phyloP scores from a whole-genome alignment of 2,888 invertebrate genomes.

The Nipponacmea schrenckii region DNA sequence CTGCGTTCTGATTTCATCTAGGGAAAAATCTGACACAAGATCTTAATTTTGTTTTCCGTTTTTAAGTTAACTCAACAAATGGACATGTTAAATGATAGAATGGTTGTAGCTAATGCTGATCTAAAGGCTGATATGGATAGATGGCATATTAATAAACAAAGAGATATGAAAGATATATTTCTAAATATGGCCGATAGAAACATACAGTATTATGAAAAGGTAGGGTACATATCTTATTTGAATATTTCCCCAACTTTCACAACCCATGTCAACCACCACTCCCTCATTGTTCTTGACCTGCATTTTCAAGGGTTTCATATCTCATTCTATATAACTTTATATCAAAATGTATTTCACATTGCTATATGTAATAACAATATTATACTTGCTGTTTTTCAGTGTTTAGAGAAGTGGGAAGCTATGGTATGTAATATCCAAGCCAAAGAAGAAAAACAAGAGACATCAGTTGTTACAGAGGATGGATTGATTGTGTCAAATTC shows the following conservation, averaged over 20 bases:
- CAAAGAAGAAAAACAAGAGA: not conserved
- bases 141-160: conserved; percentile 76
- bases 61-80: conserved; percentile 69
- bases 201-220: conserved; percentile 75
- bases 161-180: conserved; percentile 75
- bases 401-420: conserved; percentile 1
- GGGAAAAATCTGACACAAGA: no score
- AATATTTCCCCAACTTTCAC: no score
- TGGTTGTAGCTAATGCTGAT: conserved; percentile 78
- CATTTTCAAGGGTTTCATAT: no score
- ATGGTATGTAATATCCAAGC: not conserved
- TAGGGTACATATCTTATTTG: no score
- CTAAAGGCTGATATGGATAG: conserved; percentile 76
- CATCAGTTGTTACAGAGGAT: not conserved
- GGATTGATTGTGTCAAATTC: not conserved
- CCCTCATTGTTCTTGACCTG: no score
- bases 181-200: conserved; percentile 76
- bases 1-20: no score
- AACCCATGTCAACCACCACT: no score
- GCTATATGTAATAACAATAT: no score
- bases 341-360: no score
- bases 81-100: conserved; percentile 71
- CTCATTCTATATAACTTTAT: no score
- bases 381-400: not conserved
- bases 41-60: not conserved